Evolutionary conservation across 30 jellyfish, hydroid and myxozoan species (phyloP), one percentile per base, ranked within the genome.

Genomic region (Chironex yamaguchii): DNA sequence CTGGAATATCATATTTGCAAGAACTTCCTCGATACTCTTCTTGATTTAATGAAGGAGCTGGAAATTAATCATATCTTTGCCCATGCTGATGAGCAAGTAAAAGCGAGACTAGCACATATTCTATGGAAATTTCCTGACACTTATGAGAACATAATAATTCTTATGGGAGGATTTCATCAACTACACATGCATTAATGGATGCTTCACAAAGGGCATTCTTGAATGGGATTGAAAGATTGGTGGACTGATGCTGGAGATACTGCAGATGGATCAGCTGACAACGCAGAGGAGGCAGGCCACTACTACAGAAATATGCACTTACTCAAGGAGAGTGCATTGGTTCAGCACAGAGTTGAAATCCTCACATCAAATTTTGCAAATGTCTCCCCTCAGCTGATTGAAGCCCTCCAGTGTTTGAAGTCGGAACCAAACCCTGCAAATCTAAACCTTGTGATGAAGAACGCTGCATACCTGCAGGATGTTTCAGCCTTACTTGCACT

Each of bases 91-190:
- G 88, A 83, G 30, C 71, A 54, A 89, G 84, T 83, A 35, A 67
- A 82, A 26, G 90, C 91, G 34, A 70, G 77, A 50, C 83, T 84
- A 4, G 84, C 87, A 35, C 74, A 83, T 53, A 72, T 84, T 71
- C 72, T 84, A 53, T 54, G 94, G 83, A 71, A 84, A 31, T 6
- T 26, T 22, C 81, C 35, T 9, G 89, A 51, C 27, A 58, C 58
- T 2, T 34, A 77, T 58, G 29, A 77, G 1, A 70, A 50, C 13
- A 28, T 71, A 1, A 49, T 83, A 12, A 68, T 83, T 31, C 26
- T 71, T 22, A 83, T 69, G 93, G 93, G 93, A 20, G 93, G 93
- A 35, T 83, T 83, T 51, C 83, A 83, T 69, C 93, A 83, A 68
- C 66, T 81, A 36, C 73, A 71, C n/a, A 82, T 83, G 72, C 24